Evolutionary conservation across 2,113 vertebrate species (phyloP).

Genomic region (Phyllostomus hastatus): DNA sequence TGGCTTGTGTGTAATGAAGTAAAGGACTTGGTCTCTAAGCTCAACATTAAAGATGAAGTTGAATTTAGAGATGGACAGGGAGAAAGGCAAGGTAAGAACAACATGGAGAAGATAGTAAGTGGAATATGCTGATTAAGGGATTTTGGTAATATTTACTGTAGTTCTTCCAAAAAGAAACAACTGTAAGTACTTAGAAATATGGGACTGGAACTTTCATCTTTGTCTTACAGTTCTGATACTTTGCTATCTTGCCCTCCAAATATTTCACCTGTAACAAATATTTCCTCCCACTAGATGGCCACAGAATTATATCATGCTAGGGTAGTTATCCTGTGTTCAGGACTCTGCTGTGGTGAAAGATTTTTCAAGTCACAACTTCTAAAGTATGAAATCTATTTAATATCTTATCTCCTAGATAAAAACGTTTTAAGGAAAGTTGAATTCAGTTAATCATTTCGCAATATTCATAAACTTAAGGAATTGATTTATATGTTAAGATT

Average conservation of each 20-base stretch:
- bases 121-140: not conserved
- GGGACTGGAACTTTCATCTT: not conserved
- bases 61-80: not conserved
- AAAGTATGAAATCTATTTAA: not conserved
- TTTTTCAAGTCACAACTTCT: not conserved
- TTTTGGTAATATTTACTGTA: not conserved
- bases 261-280: not conserved
- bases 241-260: not conserved
- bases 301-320: not conserved
- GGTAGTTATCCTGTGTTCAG: not conserved
- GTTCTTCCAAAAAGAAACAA: not conserved
- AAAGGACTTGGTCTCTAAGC: not conserved
- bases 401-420: not conserved
- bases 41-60: not conserved
- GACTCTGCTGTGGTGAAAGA: not conserved
- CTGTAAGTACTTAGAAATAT: not conserved
- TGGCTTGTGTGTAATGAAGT: not conserved
- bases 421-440: not conserved
- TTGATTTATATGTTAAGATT: conserved; percentile 9
- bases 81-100: not conserved
- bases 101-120: not conserved
- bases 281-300: not conserved
- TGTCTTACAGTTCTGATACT: not conserved
- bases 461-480: conserved; percentile 15
- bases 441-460: not conserved